Conservation (phyloP, 2,888 invertebrate genomes). For the Coelopa pilipes region DNA sequence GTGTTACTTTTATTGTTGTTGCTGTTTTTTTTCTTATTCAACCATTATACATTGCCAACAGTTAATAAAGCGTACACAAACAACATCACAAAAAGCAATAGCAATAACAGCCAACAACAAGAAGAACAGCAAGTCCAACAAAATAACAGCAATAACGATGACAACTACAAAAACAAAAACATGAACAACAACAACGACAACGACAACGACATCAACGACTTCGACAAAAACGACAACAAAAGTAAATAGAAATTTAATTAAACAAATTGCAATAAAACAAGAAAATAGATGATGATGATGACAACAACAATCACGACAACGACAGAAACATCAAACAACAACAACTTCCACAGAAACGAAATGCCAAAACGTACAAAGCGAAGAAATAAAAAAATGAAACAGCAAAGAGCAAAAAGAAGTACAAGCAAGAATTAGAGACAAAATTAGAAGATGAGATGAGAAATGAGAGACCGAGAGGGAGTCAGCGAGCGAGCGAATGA, state of each 20-base stretch:
- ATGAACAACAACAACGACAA: no score
- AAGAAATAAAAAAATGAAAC: slow-evolving; percentile 9
- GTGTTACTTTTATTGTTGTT: slow-evolving; percentile 9
- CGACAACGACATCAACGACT: not conserved
- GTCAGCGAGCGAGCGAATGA: not conserved
- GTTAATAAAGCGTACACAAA: slow-evolving; percentile 33
- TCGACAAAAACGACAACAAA: slow-evolving; percentile 28
- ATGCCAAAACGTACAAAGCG: no score
- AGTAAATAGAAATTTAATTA: slow-evolving; percentile 37
- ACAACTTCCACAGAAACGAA: no score
- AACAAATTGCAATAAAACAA: slow-evolving; percentile 42
- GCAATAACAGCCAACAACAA: slow-evolving; percentile 27
- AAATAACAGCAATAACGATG: slow-evolving; percentile 37
- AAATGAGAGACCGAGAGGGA: not conserved
- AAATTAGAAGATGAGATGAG: not conserved
- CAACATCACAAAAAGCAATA: slow-evolving; percentile 18
- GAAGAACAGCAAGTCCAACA: slow-evolving; percentile 31
- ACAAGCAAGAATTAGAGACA: not conserved
- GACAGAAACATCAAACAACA: no score
- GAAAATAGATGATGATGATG: slow-evolving; percentile 30
- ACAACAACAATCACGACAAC: no score
- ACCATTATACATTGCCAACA: slow-evolving; percentile 33
- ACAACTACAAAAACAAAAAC: no score
- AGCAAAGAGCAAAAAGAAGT: slow-evolving; percentile 32
- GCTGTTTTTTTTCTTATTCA: slow-evolving; percentile 18